Conservation (phyloP, 1,140 invertebrate genomes). For the Hestina assimilis region DNA sequence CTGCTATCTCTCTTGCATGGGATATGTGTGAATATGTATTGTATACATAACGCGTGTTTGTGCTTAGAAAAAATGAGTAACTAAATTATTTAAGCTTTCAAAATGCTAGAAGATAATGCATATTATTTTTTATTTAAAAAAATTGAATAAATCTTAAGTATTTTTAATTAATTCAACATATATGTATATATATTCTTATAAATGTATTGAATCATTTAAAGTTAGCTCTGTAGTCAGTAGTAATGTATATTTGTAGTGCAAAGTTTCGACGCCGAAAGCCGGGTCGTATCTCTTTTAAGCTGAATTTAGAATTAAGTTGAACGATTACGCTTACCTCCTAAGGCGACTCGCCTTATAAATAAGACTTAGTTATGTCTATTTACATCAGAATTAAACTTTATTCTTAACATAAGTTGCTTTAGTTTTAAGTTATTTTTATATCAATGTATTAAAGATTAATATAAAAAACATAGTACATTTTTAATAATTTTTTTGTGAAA, state of each 20-base stretch:
- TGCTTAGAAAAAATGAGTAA: too few species aligned
- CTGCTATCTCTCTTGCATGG: too few species aligned
- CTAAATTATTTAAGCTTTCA: too few species aligned
- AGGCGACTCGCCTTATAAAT: slow-evolving; percentile 65
- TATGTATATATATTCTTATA: too few species aligned
- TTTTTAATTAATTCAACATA: too few species aligned
- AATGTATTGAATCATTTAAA: too few species aligned
- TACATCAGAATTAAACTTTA: slow-evolving; percentile 61
- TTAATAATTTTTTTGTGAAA: slow-evolving; percentile 17
- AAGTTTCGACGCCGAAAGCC: neutral
- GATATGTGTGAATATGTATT: too few species aligned
- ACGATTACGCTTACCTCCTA: slow-evolving; percentile 69
- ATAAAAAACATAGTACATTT: slow-evolving; percentile 39
- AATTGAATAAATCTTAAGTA: too few species aligned
- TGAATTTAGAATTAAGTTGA: slow-evolving; percentile 56
- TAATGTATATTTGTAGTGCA: slow-evolving; percentile 26
- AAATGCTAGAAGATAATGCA: too few species aligned
- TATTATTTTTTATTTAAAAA: too few species aligned
- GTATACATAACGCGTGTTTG: too few species aligned
- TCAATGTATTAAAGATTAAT: slow-evolving; percentile 62
- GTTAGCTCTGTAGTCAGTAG: neutral
- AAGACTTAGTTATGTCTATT: slow-evolving; percentile 68
- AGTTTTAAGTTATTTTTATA: slow-evolving; percentile 61
- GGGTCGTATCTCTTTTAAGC: slow-evolving; percentile 9
- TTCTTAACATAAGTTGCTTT: slow-evolving; percentile 42